Percentiles rank a stretch among this genome's conserved stretches.
Conservation (phyloP, 2,888 invertebrate species). For the Phyllotreta cruciferae region DNA sequence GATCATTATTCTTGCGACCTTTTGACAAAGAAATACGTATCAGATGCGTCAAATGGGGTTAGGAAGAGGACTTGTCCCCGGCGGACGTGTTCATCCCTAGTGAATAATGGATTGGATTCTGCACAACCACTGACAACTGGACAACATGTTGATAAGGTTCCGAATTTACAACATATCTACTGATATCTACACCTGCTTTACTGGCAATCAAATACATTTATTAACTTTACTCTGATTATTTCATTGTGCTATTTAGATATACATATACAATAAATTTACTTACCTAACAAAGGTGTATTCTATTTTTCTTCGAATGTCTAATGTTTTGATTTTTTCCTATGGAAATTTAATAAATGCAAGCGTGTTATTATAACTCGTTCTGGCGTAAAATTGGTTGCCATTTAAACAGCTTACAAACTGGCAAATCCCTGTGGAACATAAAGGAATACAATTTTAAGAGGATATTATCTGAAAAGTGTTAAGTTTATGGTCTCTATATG, state of each 20-base stretch:
- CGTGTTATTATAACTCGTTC: slow-evolving; percentile 6
- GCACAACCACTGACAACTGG: slow-evolving; percentile 49
- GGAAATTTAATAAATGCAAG: slow-evolving; percentile 12
- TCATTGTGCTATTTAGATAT: too few relatives aligned
- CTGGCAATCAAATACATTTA: slow-evolving; percentile 11
- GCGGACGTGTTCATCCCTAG: slow-evolving; percentile 50
- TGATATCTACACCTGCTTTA: background rate
- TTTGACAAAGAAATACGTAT: slow-evolving; percentile 52
- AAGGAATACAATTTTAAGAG: slow-evolving; percentile 16
- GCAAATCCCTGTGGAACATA: slow-evolving; percentile 1
- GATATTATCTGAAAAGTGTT: slow-evolving; percentile 15
- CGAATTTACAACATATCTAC: slow-evolving; percentile 24
- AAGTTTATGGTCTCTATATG: slow-evolving; percentile 13
- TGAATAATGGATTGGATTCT: slow-evolving; percentile 52
- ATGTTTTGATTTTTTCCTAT: too few relatives aligned
- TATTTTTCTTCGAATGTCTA: too few relatives aligned
- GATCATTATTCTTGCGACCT: slow-evolving; percentile 52
- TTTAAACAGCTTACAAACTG: slow-evolving; percentile 13
- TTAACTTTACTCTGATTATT: too few relatives aligned
- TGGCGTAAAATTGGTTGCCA: slow-evolving; percentile 12
- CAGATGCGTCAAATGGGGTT: slow-evolving; percentile 51
- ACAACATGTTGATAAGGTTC: slow-evolving; percentile 47
- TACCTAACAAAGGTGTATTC: too few relatives aligned
- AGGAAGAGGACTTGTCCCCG: slow-evolving; percentile 46
- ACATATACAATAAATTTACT: too few relatives aligned